These are phyloP conservation scores for Fratercula arctica DNA, from an alignment of 2,797 vertebrate species.

Conservation along the genomic window DNA sequence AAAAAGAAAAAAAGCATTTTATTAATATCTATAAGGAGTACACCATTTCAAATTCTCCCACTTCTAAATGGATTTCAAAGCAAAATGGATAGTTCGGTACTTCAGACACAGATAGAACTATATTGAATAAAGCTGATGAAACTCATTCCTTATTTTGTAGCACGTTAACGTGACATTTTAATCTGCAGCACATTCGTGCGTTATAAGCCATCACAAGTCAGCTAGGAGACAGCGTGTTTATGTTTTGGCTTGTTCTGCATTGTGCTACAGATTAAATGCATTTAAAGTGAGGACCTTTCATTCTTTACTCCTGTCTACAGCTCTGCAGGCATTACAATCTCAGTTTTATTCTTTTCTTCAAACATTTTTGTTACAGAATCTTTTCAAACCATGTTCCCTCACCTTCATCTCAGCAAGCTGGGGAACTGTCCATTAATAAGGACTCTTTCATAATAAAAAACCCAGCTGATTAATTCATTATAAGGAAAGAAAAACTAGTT, in stretches of 20 bases:
- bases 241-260: not conserved
- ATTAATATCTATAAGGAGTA: not conserved
- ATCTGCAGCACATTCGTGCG: not conserved
- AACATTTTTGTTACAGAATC: not conserved
- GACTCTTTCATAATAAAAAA: not conserved
- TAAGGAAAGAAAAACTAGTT: not conserved
- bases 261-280: not conserved
- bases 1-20: not conserved
- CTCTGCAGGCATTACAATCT: not conserved
- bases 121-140: not conserved
- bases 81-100: not conserved
- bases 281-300: not conserved
- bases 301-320: not conserved
- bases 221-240: not conserved
- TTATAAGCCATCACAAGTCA: not conserved
- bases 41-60: not conserved
- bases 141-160: not conserved
- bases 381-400: not conserved
- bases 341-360: not conserved
- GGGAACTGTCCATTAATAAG: not conserved
- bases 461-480: not conserved
- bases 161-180: not conserved
- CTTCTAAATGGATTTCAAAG: conserved; percentile 9
- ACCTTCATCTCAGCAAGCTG: not conserved
- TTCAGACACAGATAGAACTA: not conserved